phyloP scores from a whole-genome alignment of 2,888 invertebrate species.

The Phaedon cochleariae region DNA sequence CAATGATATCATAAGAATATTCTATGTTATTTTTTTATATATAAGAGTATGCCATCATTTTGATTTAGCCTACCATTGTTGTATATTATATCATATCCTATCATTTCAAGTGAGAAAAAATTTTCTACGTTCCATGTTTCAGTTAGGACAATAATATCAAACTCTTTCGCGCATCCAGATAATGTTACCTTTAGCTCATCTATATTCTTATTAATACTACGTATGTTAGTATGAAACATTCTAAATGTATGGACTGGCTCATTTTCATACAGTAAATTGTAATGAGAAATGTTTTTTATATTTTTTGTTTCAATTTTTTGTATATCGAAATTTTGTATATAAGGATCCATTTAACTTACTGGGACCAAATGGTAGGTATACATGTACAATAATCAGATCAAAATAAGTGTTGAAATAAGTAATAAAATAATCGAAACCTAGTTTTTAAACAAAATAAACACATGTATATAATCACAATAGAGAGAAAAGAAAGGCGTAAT shows the following conservation, averaged over 20 bases:
- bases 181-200: neutral
- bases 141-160: neutral
- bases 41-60: neutral
- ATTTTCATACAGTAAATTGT: neutral
- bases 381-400: too few species aligned
- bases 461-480: too few species aligned
- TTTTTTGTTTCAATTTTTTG: neutral
- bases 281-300: neutral
- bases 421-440: too few species aligned
- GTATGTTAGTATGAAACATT: neutral
- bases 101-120: neutral
- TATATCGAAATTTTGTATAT: neutral
- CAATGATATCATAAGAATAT: too few species aligned
- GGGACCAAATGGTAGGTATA: too few species aligned
- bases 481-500: too few species aligned
- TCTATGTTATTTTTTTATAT: neutral
- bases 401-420: too few species aligned
- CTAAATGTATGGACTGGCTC: neutral
- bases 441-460: too few species aligned
- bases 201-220: neutral
- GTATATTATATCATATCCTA: neutral
- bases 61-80: neutral
- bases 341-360: neutral
- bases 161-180: neutral
- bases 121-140: neutral